A percentile compares a stretch with the other conserved stretches of the same genome.
Conservation (phyloP, 1,140 invertebrate species). For the Homarus americanus region DNA sequence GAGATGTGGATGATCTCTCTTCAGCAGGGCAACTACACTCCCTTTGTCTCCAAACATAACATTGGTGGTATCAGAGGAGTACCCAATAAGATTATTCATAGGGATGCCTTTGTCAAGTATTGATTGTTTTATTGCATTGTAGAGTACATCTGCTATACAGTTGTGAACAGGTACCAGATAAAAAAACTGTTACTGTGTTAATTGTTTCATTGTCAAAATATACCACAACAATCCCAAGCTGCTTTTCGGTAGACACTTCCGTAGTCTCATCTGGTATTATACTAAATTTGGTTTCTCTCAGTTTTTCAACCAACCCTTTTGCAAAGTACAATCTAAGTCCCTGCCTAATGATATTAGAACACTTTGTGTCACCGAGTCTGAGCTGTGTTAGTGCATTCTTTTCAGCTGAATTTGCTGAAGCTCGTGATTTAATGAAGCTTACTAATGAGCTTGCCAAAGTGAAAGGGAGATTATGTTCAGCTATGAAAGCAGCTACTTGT, state of each 20-base stretch:
- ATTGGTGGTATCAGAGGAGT: slow-evolving; percentile 38
- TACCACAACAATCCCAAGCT: slow-evolving; percentile 15
- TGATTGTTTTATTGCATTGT: slow-evolving; percentile 4
- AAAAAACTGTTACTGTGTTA: background rate
- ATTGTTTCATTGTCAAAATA: slow-evolving; percentile 26
- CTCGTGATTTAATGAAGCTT: too few relatives aligned
- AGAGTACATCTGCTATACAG: slow-evolving; percentile 27
- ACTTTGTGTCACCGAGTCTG: slow-evolving; percentile 30
- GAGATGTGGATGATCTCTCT: slow-evolving; percentile 28
- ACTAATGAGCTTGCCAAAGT: too few relatives aligned
- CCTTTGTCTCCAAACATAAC: slow-evolving; percentile 42
- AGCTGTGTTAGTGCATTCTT: slow-evolving; percentile 14
- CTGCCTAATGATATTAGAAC: slow-evolving; percentile 38
- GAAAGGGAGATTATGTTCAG: too few relatives aligned
- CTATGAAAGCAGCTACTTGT: too few relatives aligned
- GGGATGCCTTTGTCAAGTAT: slow-evolving; percentile 15
- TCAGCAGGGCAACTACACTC: slow-evolving; percentile 34
- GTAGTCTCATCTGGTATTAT: slow-evolving; percentile 32
- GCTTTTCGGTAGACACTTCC: slow-evolving; percentile 26
- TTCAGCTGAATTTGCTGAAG: too few relatives aligned
- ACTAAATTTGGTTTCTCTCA: slow-evolving; percentile 37
- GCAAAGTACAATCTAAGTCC: slow-evolving; percentile 16
- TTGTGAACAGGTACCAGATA: slow-evolving; percentile 27
- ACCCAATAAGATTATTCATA: slow-evolving; percentile 39
- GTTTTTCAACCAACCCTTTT: slow-evolving; percentile 20